Base-by-base conservation (phyloP, 2,888 invertebrate species). In the Matsumyia berberina region DNA sequence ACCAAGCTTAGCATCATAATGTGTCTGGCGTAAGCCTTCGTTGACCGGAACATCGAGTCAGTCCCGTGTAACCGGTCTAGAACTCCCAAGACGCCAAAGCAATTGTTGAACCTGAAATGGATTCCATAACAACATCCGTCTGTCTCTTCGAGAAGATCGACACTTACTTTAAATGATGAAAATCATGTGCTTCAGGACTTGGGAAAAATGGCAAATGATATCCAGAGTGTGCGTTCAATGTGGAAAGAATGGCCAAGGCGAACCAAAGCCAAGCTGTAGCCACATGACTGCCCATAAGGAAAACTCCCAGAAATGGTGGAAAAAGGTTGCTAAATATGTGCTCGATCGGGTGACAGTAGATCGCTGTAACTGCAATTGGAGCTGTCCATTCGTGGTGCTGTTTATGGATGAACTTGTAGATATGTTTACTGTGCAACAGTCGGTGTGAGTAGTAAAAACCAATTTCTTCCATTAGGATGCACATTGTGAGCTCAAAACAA, bases 301-400 rank as follows among this genome's bases (percentile, higher is more conserved):
- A 93, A 11, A 95, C 95, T 87, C 97, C 97, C 79, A 96, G 89
- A 88, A 95, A 94, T 2, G 95, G 95, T 19, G 97, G 97, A 74
- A 96, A 87, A 73, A 96, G 90, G 92, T 97, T 97, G 53, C 96
- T 95, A 86, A 96, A 93, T 72, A 96, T 92, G 90, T 97, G 96
- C 88, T 95, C 94, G 49, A 96, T 90, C 0, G 97, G 96, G 91
- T 97, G 96, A 87, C 96, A 95, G 90, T 97, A 97, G 46, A 96
- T 92, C 11, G 96, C 95, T 0, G 96, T 95, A 3, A 96, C 94
- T n/a, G 96, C 96, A 64, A 97, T 94, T 0, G 97, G 97, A 0
- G 97, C 95, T 1, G 96, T 96, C 97, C 97, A 97, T 90, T 97
- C 96, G 88, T 97, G 97, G 90, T 97, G 97, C 88, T 94, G 94